Percentiles rank a stretch among this genome's conserved stretches.
Conservation (phyloP, 2,113 vertebrate genomes). For the Sciurus niger region DNA sequence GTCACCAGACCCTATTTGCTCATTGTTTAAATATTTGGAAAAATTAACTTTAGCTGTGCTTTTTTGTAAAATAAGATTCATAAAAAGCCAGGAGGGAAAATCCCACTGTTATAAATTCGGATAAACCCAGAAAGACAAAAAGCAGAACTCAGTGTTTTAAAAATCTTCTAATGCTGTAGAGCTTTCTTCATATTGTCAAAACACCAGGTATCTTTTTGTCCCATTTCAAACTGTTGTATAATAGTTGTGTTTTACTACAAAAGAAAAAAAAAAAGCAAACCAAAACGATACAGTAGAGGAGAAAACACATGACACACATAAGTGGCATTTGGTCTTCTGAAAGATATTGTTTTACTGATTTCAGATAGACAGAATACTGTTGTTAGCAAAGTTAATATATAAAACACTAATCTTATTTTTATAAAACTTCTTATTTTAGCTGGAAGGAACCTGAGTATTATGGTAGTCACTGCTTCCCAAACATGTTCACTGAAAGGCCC, state of each 20-base stretch:
- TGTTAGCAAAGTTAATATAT: constrained; percentile 30
- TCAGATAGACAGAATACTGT: background rate
- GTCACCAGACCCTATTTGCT: constrained; percentile 59
- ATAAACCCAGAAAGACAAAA: constrained; percentile 40
- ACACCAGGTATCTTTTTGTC: background rate
- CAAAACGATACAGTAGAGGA: background rate
- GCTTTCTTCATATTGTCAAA: background rate
- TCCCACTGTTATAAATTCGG: background rate
- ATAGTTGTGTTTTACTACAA: background rate
- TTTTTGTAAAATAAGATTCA: constrained; percentile 58
- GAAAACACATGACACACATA: background rate
- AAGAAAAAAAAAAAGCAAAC: background rate
- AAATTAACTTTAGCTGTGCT: constrained; percentile 68
- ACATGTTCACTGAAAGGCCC: background rate
- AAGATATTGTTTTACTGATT: constrained; percentile 45
- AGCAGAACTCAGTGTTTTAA: background rate
- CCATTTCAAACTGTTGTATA: background rate
- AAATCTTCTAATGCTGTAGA: background rate
- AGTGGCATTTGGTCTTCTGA: background rate
- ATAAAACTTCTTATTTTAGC: background rate
- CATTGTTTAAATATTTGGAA: constrained; percentile 60
- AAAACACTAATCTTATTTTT: background rate
- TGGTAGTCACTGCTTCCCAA: background rate
- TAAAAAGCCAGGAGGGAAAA: background rate
- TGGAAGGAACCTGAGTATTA: background rate